Conservation (phyloP, 2,797 vertebrate species). For the Huso huso region DNA sequence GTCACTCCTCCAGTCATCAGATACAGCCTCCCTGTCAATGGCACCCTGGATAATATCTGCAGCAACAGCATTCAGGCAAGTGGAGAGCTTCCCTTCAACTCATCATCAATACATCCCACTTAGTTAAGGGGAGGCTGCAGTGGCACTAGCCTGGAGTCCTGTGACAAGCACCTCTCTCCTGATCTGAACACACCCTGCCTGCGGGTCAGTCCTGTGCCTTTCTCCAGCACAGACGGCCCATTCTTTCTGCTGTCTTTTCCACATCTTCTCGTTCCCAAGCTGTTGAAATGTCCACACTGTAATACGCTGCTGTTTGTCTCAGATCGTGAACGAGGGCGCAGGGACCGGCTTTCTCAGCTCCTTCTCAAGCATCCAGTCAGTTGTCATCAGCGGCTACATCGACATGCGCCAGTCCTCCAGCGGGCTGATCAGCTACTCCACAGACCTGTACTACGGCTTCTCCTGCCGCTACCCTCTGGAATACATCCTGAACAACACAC, state of each 20-base stretch:
- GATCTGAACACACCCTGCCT: not conserved
- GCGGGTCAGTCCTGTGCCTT: too few relatives aligned
- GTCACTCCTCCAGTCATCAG: constrained; percentile 51
- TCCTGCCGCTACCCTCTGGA: constrained; percentile 67
- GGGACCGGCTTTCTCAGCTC: constrained; percentile 40
- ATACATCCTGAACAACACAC: constrained; percentile 64
- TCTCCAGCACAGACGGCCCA: too few relatives aligned
- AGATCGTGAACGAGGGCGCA: constrained; percentile 60
- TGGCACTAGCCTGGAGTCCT: too few relatives aligned
- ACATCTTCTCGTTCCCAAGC: too few relatives aligned
- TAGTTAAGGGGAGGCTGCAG: too few relatives aligned
- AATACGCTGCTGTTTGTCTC: not conserved
- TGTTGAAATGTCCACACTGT: not conserved
- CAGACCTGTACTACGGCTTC: constrained; percentile 67
- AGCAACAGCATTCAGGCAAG: constrained; percentile 58
- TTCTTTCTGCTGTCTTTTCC: too few relatives aligned
- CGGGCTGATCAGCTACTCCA: constrained; percentile 62
- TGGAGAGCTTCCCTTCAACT: not conserved
- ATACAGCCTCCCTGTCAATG: constrained; percentile 57
- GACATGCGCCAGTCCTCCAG: constrained; percentile 41
- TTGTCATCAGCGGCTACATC: constrained; percentile 59
- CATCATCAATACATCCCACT: too few relatives aligned
- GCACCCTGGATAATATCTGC: constrained; percentile 55
- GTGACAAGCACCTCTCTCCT: not conserved
- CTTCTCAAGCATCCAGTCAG: constrained; percentile 56